Evolutionary conservation across 2,113 vertebrate genomes (phyloP).

Genomic region (Macquaria ambigua): DNA sequence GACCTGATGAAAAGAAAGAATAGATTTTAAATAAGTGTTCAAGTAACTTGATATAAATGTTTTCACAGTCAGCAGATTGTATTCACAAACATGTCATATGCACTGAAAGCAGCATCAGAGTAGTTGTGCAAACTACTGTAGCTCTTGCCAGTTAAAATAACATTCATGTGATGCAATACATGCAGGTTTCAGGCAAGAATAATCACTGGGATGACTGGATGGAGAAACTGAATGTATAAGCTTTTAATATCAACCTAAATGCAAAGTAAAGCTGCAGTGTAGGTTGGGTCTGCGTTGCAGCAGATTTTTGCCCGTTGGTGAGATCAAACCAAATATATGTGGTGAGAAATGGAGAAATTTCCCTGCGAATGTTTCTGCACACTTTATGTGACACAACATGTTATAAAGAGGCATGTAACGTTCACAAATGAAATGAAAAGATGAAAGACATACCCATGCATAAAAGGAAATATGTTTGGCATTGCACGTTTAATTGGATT

Average conservation of each 20-base stretch:
- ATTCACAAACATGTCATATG: neutral
- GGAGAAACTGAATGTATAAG: neutral
- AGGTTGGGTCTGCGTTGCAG: neutral
- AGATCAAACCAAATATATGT: neutral
- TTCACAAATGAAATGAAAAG: neutral
- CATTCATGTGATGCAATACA: neutral
- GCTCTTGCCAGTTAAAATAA: neutral
- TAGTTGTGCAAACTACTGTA: neutral
- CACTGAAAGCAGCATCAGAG: neutral
- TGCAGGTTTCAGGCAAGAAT: constrained; percentile 5
- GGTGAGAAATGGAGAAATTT: neutral
- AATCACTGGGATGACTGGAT: neutral
- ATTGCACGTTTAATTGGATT: constrained; percentile 18
- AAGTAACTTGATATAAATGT: neutral
- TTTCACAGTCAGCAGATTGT: neutral
- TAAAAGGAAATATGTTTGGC: constrained; percentile 11
- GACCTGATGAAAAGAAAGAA: neutral
- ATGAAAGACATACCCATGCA: neutral
- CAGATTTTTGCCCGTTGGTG: neutral
- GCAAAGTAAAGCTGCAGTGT: neutral
- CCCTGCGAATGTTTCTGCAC: neutral
- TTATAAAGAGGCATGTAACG: neutral
- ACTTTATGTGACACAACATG: neutral
- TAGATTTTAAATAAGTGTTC: no score
- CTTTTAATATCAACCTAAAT: neutral